Base-by-base conservation (phyloP, 2,888 invertebrate species). In the Campoletis raptor region DNA sequence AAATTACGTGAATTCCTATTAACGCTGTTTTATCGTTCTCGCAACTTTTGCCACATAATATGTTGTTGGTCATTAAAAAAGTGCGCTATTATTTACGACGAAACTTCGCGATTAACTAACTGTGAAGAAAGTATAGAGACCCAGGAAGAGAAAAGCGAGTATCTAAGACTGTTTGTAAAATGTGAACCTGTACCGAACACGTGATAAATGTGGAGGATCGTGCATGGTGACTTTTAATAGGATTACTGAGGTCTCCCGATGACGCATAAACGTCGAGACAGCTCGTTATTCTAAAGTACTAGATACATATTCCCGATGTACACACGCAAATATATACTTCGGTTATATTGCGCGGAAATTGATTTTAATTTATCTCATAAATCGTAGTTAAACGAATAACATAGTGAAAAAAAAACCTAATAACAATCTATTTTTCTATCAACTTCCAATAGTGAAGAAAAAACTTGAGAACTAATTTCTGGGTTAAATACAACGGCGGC, bases 211-310 rank as follows among this genome's bases (percentile, higher is more conserved):
- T 76, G 72, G 72, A 61, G 76, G 67, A 82, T 82, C 79, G 69
- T 81, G 36, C 52, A 77, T 61, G 42, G 21, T 24, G 40, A 81
- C 74, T 70, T 82, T 24, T 85, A 87, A 87, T 66, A 12, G 76
- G 87, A 85, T 87, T 85, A 85, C 69, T 66, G 72, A 85, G 67
- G 61, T 77, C 82, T 64, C 82, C 54, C 40, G 48, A 67, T 87
- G 87, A 85, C 82, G 82, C 87, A 76, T 72, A 48, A 21, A 76
- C 61, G 48, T 64, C 30, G 42, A 54, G 67, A 37, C 24, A 18
- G 30, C 61, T 64, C 61, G 30, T 42, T 48, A 78, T 37, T 67
- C 21, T 40, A 18, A 45, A 40, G 9, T 9, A 15, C 42, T 45
- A 30, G 48, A 45, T 45, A 4, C 8, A 48, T 57, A 10, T 57